These are phyloP conservation scores for Cydia splendana DNA, from an alignment of 1,140 invertebrate genomes.

Conservation along the genomic window DNA sequence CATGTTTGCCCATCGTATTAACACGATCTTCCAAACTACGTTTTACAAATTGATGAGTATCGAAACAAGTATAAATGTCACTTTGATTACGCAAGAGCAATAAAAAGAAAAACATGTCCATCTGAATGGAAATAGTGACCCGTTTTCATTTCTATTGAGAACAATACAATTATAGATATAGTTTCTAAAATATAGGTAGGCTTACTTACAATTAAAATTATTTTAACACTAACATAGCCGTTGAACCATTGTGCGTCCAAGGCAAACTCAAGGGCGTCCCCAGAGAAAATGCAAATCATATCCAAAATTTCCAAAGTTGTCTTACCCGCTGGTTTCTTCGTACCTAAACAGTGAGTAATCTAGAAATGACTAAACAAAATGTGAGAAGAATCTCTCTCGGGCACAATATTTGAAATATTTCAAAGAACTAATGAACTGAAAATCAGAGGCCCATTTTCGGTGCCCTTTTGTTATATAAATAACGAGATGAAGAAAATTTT, in stretches of 20 bases:
- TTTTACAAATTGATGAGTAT: no score
- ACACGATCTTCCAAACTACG: no score
- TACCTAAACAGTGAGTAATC: constrained; percentile 7
- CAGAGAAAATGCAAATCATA: constrained; percentile 18
- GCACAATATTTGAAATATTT: constrained; percentile 25
- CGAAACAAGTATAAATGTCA: no score
- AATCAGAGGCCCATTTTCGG: neutral
- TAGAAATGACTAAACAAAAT: constrained; percentile 27
- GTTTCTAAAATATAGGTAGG: no score
- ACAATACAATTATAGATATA: no score
- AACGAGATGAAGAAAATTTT: neutral
- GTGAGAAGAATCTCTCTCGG: constrained; percentile 10
- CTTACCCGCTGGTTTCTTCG: neutral
- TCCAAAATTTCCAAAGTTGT: neutral
- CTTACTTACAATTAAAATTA: no score
- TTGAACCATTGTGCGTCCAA: neutral
- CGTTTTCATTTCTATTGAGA: no score
- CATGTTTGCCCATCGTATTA: no score
- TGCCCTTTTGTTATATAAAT: neutral
- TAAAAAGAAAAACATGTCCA: no score
- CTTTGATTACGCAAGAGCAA: no score
- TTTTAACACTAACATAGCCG: no score
- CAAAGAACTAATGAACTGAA: constrained; percentile 6
- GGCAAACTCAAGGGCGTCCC: neutral
- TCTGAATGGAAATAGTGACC: no score